phyloP scores from a whole-genome alignment of 2,113 vertebrate genomes.

The Erythrolamprus reginae region DNA sequence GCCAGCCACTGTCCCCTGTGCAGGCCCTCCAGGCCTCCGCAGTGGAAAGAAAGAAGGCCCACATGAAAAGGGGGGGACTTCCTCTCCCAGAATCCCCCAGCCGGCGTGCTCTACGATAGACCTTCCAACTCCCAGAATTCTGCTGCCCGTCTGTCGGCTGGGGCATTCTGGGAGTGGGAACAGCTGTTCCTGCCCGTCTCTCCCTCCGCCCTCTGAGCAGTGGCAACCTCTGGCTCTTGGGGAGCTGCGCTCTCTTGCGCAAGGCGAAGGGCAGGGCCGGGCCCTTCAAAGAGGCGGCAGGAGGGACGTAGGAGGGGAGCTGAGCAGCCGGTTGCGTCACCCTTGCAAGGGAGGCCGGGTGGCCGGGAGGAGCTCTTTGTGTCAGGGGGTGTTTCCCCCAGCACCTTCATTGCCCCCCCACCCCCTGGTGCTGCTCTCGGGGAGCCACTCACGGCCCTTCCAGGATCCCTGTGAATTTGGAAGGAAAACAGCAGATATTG shows the following conservation, averaged over 20 bases:
- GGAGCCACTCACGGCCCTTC: not conserved
- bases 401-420: constrained; percentile 15
- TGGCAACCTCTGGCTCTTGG: constrained; percentile 48
- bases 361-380: constrained; percentile 56
- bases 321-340: constrained; percentile 59
- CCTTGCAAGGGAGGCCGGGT: constrained; percentile 53
- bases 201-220: not conserved
- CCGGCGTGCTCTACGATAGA: too few species aligned
- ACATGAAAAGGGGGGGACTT: too few species aligned
- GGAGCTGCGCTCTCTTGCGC: constrained; percentile 57
- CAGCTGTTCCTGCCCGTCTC: not conserved
- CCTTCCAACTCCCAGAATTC: not conserved
- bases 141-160: not conserved
- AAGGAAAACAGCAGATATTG: not conserved
- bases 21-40: not conserved
- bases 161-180: not conserved
- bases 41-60: too few species aligned
- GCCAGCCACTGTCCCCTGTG: not conserved
- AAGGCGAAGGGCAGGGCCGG: constrained; percentile 59
- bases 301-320: constrained; percentile 57
- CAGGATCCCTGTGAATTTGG: not conserved
- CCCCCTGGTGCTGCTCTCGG: constrained; percentile 4
- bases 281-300: constrained; percentile 58
- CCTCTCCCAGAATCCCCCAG: not conserved
- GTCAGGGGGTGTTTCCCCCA: constrained; percentile 50